Evolutionary conservation across 2,113 vertebrate genomes (phyloP).

Genomic region (Anhinga anhinga): DNA sequence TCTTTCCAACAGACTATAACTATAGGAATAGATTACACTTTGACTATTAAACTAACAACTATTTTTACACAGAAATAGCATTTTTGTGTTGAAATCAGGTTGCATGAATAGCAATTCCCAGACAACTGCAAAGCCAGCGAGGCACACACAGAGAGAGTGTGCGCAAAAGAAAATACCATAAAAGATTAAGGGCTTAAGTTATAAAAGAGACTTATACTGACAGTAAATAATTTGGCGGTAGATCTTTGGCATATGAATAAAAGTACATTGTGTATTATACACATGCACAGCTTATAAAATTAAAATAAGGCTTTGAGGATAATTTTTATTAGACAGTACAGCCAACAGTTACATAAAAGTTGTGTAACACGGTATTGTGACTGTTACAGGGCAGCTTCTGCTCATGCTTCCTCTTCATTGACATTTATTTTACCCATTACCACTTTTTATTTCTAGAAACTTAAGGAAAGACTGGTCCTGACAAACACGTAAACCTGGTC

Average conservation of each 20-base stretch:
- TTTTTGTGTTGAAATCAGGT: background rate
- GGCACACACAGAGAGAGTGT: background rate
- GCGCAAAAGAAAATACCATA: background rate
- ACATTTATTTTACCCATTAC: background rate
- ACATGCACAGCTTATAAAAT: constrained; percentile 16
- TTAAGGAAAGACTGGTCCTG: background rate
- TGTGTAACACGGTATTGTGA: background rate
- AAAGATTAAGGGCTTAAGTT: constrained; percentile 64
- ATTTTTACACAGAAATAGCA: background rate
- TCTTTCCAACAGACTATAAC: background rate
- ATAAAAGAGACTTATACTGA: constrained; percentile 9
- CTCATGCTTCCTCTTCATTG: background rate
- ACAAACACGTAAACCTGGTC: background rate
- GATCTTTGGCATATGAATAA: constrained; percentile 15
- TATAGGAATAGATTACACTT: background rate
- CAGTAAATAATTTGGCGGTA: constrained; percentile 21
- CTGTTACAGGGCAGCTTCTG: background rate
- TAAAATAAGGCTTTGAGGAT: background rate
- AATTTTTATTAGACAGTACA: background rate
- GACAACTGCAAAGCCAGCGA: background rate
- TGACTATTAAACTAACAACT: background rate
- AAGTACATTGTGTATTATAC: constrained; percentile 13
- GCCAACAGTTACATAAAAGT: constrained; percentile 11
- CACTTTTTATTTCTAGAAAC: background rate
- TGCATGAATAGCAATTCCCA: background rate